Percentiles rank a stretch among this genome's conserved stretches.
phyloP scores from a whole-genome alignment of 2,888 invertebrate species.

The Chironomus tentans region DNA sequence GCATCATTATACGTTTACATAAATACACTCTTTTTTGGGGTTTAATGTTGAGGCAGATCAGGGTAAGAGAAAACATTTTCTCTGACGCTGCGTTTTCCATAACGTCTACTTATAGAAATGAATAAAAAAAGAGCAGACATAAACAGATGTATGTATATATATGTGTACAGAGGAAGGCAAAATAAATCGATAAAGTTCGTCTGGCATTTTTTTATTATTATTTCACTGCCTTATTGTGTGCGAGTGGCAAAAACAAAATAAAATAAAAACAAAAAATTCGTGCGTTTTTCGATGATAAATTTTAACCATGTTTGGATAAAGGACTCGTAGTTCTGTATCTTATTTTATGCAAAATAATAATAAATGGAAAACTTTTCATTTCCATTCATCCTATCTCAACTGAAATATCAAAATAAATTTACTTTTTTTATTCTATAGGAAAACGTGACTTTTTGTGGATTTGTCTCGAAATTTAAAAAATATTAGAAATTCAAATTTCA shows the following conservation, averaged over 20 bases:
- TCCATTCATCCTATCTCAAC: too few relatives aligned
- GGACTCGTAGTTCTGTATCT: too few relatives aligned
- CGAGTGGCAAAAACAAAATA: neutral
- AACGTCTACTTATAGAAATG: constrained; percentile 24
- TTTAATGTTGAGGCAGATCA: constrained; percentile 24
- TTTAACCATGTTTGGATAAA: too few relatives aligned
- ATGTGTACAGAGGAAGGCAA: constrained; percentile 18
- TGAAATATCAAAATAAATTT: too few relatives aligned
- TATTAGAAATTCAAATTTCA: too few relatives aligned
- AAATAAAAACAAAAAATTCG: neutral
- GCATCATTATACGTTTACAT: constrained; percentile 25
- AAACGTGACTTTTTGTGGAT: too few relatives aligned
- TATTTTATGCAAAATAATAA: too few relatives aligned
- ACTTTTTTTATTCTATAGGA: too few relatives aligned
- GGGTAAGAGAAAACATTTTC: constrained; percentile 15
- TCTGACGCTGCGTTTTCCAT: constrained; percentile 22
- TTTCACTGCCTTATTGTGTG: constrained; percentile 16
- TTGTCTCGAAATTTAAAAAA: too few relatives aligned
- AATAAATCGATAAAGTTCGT: constrained; percentile 26
- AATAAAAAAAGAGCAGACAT: constrained; percentile 13
- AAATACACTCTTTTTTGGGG: constrained; percentile 20
- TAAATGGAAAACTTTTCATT: too few relatives aligned
- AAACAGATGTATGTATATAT: constrained; percentile 14
- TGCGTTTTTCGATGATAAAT: constrained; percentile 2
- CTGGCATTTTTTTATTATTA: constrained; percentile 12